Base-by-base conservation (phyloP, 1,140 invertebrate genomes). In the Meteorus sp. region DNA sequence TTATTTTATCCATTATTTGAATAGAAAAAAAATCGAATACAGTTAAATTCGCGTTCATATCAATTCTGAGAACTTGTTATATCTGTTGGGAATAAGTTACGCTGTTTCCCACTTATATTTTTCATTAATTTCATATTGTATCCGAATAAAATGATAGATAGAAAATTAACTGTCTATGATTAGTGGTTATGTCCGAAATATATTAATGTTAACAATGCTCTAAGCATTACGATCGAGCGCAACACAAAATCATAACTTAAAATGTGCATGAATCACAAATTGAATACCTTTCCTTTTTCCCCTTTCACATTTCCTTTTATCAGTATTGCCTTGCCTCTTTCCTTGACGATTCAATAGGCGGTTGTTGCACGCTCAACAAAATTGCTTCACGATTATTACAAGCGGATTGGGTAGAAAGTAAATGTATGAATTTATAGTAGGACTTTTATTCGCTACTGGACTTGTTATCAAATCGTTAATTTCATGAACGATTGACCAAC, bases 281-380 rank as follows among this genome's bases (percentile, higher is more conserved):
- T 53, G 29, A 53, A 27, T 53, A n/a, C 19, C 50, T 52, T 52
- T 52, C 50, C 37, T 52, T 48, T 52, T 52, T n/a, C n/a, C n/a
- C n/a, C n/a, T n/a, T n/a, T n/a, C n/a, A n/a, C n/a, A n/a, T n/a
- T n/a, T n/a, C n/a, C n/a, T n/a, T n/a, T n/a, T n/a, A n/a, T n/a
- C n/a, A n/a, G n/a, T n/a, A n/a, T n/a, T 53, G 20, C 19, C 50
- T 52, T 52, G 35, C 50, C 37, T 52, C 31, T 52, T 52, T 13
- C 33, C 27, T 52, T 52, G 50, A 37, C 50, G 27, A 52, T 52
- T 52, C 50, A 52, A 52, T 52, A 52, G 50, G 31, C 35, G 20
- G n/a, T 53, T 41, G 43, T 53, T 25, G 51, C 22, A 22, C 20
- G 6, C n/a, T n/a, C n/a, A n/a, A 41, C 19, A 7, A 27, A 53